Evolutionary conservation across 2,113 vertebrate species (phyloP).

Genomic region (Edolisoma coerulescens): DNA sequence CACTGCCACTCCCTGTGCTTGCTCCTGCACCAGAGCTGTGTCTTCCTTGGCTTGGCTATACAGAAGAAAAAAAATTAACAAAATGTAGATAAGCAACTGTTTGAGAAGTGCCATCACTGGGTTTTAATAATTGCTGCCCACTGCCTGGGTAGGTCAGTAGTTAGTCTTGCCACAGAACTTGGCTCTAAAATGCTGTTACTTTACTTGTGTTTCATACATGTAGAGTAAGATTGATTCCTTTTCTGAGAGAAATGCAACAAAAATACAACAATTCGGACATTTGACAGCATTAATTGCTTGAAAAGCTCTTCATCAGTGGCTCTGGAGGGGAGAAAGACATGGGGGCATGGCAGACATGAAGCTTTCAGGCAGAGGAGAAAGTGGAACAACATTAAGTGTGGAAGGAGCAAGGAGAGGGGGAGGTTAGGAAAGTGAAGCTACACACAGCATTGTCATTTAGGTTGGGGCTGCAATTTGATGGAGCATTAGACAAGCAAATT

Average conservation of each 20-base stretch:
- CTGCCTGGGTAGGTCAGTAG: not conserved
- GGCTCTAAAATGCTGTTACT: not conserved
- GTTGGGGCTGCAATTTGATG: not conserved
- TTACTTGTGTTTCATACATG: not conserved
- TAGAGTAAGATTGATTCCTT: not conserved
- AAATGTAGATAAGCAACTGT: not conserved
- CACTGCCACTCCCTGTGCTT: not conserved
- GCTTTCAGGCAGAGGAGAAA: not conserved
- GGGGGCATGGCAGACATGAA: not conserved
- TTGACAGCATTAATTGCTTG: not conserved
- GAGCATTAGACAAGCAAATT: not conserved
- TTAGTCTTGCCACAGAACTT: not conserved
- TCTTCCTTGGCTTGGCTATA: constrained; percentile 44
- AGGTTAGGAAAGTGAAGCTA: not conserved
- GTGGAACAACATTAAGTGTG: not conserved
- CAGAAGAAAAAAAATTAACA: not conserved
- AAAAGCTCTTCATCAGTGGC: not conserved
- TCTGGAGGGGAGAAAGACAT: not conserved
- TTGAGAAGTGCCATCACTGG: not conserved
- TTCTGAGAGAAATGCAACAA: not conserved
- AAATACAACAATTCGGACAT: not conserved
- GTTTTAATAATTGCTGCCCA: not conserved
- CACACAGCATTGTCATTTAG: not conserved
- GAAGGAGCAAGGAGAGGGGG: not conserved
- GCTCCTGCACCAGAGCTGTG: not conserved